These are phyloP conservation scores for Crypturellus tataupa DNA, from an alignment of 2,797 vertebrate species.

Conservation along the genomic window DNA sequence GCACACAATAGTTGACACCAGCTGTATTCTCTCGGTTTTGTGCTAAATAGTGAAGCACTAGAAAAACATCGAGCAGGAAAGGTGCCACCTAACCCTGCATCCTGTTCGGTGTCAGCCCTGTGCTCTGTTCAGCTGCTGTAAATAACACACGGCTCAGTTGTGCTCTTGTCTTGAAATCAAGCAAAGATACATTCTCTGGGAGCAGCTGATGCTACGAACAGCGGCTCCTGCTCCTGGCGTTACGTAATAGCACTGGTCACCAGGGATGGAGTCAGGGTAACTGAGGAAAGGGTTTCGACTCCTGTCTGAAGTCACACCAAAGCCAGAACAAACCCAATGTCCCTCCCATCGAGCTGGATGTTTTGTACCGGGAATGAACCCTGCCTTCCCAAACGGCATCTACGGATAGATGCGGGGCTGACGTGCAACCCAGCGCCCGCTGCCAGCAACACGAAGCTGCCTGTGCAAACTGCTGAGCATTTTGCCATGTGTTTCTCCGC, in stretches of 20 bases:
- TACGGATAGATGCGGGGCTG: neutral
- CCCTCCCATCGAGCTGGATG: neutral
- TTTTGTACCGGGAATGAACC: neutral
- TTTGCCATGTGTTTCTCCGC: neutral
- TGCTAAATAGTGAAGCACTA: neutral
- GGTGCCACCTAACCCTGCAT: neutral
- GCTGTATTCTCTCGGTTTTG: rapidly evolving
- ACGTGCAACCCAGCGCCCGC: neutral
- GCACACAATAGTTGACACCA: rapidly evolving
- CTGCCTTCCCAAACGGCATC: neutral
- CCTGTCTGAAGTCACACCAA: neutral
- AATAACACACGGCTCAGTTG: neutral
- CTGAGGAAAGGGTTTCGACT: neutral
- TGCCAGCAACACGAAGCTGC: neutral
- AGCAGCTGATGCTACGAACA: neutral
- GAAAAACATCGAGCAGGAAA: neutral
- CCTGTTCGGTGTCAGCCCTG: neutral
- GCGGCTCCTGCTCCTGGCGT: rapidly evolving
- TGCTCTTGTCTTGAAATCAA: neutral
- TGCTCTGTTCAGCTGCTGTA: neutral
- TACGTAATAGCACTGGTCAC: neutral
- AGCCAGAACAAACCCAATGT: neutral
- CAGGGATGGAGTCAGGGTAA: neutral
- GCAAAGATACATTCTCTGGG: neutral
- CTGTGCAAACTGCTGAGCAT: neutral